Evolutionary conservation across 35 echinoderm and acorn worm species (phyloP), one percentile per base, ranked within the genome.

Genomic region (Lytechinus pictus): DNA sequence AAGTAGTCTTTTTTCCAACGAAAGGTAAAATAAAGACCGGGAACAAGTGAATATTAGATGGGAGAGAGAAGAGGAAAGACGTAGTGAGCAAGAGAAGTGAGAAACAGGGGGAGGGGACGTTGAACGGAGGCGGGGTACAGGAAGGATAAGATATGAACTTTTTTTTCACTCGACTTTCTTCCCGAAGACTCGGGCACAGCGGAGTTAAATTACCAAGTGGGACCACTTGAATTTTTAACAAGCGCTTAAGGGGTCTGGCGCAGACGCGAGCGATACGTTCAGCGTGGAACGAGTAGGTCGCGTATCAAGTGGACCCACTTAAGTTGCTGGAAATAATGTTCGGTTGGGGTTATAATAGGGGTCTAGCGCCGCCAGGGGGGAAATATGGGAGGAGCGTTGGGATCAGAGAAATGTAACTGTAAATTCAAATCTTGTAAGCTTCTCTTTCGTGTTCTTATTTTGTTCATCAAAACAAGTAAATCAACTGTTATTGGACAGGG

Each of bases 211-310:
- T 90, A 90, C 88, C 28, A 90, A 90, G 88, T 90, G 88, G 88
- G 52, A 90, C 88, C 88, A 90, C 88, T 90, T 90, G 88, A 90
- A 90, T 90, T 90, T 90, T 90, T 90, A 90, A 90, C 52, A 90
- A 33, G 88, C 88, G 88, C 88, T 90, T 90, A 90, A 90, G 88
- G 88, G 88, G 88, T 90, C 16, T 90, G 16, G 52, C 88, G 52
- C 88, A 90, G 88, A 90, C 88, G 52, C 88, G 88, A 90, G 29
- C 88, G 88, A 90, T 54, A 90, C 88, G 29, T 12, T 90, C 27
- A 90, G 29, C 29, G 29, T 90, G 88, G 10, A 44, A 90, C 27
- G 88, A 90, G 88, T 28, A 54, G 88, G 88, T 52, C 88, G 29
- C 88, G 88, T 90, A 90, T 90, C 88, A 54, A 90, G 88, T 90